A percentile compares a stretch with the other conserved stretches of the same genome.
Conservation (phyloP, 2,797 vertebrate species). For the Alosa sapidissima region DNA sequence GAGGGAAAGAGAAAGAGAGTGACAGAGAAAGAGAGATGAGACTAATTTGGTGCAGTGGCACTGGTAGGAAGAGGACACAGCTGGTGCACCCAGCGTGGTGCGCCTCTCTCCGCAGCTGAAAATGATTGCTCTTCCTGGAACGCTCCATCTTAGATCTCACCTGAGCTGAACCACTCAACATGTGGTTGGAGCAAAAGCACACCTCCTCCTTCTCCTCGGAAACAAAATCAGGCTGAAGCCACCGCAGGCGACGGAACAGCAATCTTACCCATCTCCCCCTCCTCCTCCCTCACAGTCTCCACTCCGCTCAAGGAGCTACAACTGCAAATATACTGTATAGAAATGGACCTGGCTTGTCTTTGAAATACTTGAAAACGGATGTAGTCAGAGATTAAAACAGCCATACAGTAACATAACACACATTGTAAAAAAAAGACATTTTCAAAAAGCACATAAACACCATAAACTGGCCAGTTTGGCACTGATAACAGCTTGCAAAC, state of each 20-base stretch:
- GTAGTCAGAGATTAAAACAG: neutral
- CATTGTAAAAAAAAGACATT: too few relatives aligned
- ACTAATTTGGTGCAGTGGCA: conserved; percentile 50
- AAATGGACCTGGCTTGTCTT: neutral
- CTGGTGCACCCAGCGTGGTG: neutral
- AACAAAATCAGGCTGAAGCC: neutral
- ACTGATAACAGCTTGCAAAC: neutral
- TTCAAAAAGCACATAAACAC: too few relatives aligned
- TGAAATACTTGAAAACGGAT: neutral
- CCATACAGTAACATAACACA: neutral
- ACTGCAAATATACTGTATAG: neutral
- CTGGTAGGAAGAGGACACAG: neutral
- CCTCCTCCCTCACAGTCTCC: neutral
- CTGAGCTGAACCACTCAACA: conserved; percentile 18
- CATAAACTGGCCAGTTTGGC: neutral
- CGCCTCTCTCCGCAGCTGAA: conserved; percentile 37
- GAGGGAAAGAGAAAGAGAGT: neutral
- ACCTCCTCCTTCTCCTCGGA: too few relatives aligned
- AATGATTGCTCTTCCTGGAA: conserved; percentile 17
- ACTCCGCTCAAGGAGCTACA: neutral
- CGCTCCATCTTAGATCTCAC: neutral
- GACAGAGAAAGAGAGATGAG: neutral
- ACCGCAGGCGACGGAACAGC: neutral
- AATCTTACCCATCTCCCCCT: neutral
- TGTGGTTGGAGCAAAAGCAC: neutral